These are phyloP conservation scores for Drusus annulatus DNA, from an alignment of 1,140 invertebrate genomes.

Conservation along the genomic window DNA sequence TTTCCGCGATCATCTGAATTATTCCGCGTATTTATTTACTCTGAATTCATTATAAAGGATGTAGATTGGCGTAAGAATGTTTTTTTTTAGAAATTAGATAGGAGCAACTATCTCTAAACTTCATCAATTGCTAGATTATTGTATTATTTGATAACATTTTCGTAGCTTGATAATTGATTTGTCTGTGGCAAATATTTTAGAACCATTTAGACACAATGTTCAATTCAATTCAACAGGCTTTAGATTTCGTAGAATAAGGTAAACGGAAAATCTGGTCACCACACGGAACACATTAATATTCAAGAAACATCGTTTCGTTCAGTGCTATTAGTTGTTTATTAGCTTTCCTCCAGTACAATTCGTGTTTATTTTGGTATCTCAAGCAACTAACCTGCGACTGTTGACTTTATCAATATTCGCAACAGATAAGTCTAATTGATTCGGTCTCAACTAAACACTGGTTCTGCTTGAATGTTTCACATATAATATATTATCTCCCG, in stretches of 20 bases:
- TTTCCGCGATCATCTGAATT: too few species aligned
- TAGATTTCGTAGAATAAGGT: not conserved
- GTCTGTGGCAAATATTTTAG: too few species aligned
- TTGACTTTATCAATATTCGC: slow-evolving; percentile 19
- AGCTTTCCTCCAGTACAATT: not conserved
- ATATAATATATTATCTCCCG: too few species aligned
- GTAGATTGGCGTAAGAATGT: too few species aligned
- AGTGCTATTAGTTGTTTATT: slow-evolving; percentile 15
- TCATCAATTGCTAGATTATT: too few species aligned
- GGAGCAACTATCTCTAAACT: too few species aligned
- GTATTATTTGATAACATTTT: too few species aligned
- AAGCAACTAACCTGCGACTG: not conserved
- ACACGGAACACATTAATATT: not conserved
- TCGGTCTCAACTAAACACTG: slow-evolving; percentile 2
- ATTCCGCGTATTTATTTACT: too few species aligned
- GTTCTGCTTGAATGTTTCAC: not conserved
- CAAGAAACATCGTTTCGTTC: not conserved
- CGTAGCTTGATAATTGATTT: too few species aligned
- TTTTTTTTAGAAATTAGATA: too few species aligned
- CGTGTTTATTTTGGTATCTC: slow-evolving; percentile 21
- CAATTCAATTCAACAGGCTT: not conserved
- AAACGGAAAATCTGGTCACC: slow-evolving; percentile 12
- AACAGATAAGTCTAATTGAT: slow-evolving; percentile 8
- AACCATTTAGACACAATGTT: too few species aligned
- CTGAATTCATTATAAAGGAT: too few species aligned